Evolutionary conservation across 1,140 invertebrate genomes (phyloP), one percentile per base, ranked within the genome.

Genomic region (Cherax quadricarinatus): DNA sequence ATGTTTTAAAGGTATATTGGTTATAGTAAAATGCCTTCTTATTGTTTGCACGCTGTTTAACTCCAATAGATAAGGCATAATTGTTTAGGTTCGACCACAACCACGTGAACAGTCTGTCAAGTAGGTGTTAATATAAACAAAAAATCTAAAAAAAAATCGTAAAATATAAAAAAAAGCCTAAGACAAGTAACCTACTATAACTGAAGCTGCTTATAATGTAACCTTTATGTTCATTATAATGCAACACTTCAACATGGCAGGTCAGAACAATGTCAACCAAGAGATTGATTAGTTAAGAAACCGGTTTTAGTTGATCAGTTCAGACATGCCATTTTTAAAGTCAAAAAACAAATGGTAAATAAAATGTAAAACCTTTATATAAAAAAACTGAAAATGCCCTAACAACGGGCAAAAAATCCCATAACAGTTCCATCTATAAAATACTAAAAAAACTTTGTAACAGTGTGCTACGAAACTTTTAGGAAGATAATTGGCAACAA

Each of bases 21-120:
- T 92, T 82, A 83, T 75, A 21, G 21, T 24, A 78, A 62, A 83
- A 60, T 78, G 49, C 86, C 57, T 87, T n/a, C 24, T 88, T 88
- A 75, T 88, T 88, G 51, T 88, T 85, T 90, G 88, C 88, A 90
- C 81, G 81, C 86, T 83, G 84, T 88, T 60, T 91, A 57, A 92
- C 91, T 92, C 91, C 91, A 92, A 88, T 82, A 84, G 91, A 88
- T 75, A 62, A 57, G 91, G 91, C 91, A 92, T 92, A 78, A 75
- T 85, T 73, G 21, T 79, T 88, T 88, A 83, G 81, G 86, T 84
- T 92, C 86, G 91, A 92, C 91, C 91, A 88, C 91, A 92, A 92
- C 91, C 91, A 92, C 91, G 91, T 92, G 91, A 92, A 92, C 91
- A 92, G 91, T 92, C 91, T 92, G 86, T 92, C 86, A 88, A 88